Evolutionary conservation across 2,888 invertebrate species (phyloP).

Genomic region (Sinohyriopsis cumingii): DNA sequence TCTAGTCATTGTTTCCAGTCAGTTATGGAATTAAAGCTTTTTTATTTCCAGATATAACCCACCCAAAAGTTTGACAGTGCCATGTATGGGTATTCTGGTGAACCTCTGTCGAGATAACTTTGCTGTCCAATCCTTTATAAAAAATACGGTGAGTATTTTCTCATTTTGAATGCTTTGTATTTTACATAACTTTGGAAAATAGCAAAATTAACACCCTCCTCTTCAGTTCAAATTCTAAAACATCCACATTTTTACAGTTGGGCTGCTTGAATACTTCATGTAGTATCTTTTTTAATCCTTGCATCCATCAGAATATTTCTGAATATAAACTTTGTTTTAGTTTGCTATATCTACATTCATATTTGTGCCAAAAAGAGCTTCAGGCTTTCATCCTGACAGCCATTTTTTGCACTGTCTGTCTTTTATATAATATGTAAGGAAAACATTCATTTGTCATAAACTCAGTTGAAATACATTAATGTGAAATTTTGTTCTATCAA

Average conservation of each 20-base stretch:
- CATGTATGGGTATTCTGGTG: slow-evolving; percentile 63
- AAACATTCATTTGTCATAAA: too few relatives aligned
- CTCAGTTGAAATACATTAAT: too few relatives aligned
- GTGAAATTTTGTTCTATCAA: too few relatives aligned
- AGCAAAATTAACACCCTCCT: not conserved
- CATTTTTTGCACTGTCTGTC: too few relatives aligned
- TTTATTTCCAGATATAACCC: slow-evolving; percentile 29
- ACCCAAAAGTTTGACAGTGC: slow-evolving; percentile 50
- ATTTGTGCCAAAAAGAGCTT: too few relatives aligned
- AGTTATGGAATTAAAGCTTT: not conserved
- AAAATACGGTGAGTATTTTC: slow-evolving; percentile 51
- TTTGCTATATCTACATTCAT: too few relatives aligned
- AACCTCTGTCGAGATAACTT: slow-evolving; percentile 65
- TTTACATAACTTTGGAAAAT: slow-evolving; percentile 10
- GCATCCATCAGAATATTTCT: too few relatives aligned
- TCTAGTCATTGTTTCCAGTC: not conserved
- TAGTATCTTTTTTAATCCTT: too few relatives aligned
- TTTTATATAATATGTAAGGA: too few relatives aligned
- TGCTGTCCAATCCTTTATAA: slow-evolving; percentile 61
- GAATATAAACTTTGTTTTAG: too few relatives aligned
- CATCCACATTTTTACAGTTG: not conserved
- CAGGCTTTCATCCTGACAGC: too few relatives aligned
- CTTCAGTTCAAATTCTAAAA: not conserved
- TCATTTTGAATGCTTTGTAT: not conserved
- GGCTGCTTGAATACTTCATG: too few relatives aligned